phyloP scores from a whole-genome alignment of 2,797 vertebrate species.

The Rallus crepitans region DNA sequence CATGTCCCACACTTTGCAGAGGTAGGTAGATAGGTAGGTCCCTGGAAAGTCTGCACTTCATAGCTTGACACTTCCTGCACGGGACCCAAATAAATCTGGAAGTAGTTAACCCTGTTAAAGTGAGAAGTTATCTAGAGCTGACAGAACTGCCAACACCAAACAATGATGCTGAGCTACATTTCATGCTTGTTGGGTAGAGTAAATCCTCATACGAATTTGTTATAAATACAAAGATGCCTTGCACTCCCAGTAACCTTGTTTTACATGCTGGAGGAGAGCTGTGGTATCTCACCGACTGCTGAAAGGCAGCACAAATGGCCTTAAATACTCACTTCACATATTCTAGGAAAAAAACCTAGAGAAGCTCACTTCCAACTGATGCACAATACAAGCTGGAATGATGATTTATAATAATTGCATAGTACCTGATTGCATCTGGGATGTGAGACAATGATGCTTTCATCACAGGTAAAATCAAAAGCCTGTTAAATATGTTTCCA shows the following conservation, averaged over 20 bases:
- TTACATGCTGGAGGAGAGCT: neutral
- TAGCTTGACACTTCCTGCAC: neutral
- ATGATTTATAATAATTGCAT: neutral
- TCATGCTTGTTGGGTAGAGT: conserved; percentile 24
- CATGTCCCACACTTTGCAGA: accelerated
- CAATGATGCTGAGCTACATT: neutral
- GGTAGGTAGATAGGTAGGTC: neutral
- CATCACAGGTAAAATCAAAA: neutral
- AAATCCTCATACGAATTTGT: neutral
- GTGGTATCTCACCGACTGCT: neutral
- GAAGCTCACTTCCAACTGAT: neutral
- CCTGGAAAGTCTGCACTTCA: neutral
- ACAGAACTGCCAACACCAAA: neutral
- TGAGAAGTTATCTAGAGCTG: neutral
- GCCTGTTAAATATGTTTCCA: neutral
- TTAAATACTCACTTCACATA: neutral
- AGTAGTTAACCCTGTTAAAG: neutral
- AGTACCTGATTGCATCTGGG: neutral
- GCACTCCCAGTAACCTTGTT: neutral
- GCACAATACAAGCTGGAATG: neutral
- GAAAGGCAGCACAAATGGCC: neutral
- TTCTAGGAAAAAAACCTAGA: neutral
- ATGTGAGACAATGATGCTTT: accelerated
- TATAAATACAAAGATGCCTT: neutral
- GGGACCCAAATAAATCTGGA: neutral